These are phyloP conservation scores for Meloidogyne exigua DNA, from an alignment of 1,140 invertebrate species.

Conservation along the genomic window DNA sequence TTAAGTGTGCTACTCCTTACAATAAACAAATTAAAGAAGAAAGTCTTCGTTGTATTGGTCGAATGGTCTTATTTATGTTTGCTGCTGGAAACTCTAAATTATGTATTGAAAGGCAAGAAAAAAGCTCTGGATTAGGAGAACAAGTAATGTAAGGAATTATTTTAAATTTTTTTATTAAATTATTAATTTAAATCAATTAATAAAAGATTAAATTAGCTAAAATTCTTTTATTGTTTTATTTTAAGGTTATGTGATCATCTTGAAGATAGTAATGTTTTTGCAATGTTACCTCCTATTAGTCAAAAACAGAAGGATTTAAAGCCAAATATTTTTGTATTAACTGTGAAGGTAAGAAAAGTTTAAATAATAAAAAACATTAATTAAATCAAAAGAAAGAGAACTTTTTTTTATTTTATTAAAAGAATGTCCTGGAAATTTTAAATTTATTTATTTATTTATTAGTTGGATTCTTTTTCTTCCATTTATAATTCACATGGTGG, in stretches of 20 bases:
- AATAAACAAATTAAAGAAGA: slow-evolving; percentile 26
- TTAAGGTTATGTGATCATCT: slow-evolving; percentile 44
- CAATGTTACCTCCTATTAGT: slow-evolving; percentile 42
- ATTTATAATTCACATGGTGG: slow-evolving; percentile 41
- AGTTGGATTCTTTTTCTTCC: slow-evolving; percentile 53
- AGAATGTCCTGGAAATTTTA: not conserved
- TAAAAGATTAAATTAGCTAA: not conserved
- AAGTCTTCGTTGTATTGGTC: slow-evolving; percentile 33
- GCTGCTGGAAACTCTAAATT: slow-evolving; percentile 49
- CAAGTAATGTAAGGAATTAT: not conserved
- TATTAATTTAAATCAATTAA: not conserved
- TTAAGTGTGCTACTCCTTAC: slow-evolving; percentile 33
- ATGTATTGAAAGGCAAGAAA: slow-evolving; percentile 31
- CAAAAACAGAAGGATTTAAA: slow-evolving; percentile 14
- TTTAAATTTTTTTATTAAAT: not conserved
- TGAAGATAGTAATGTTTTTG: slow-evolving; percentile 42
- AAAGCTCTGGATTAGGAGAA: slow-evolving; percentile 24
- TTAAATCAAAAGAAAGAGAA: no score
- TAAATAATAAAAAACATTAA: no score
- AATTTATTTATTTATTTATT: slow-evolving; percentile 27
- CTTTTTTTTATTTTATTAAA: slow-evolving; percentile 12
- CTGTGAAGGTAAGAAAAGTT: slow-evolving; percentile 15
- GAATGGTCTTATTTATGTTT: slow-evolving; percentile 44
- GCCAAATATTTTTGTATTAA: slow-evolving; percentile 37
- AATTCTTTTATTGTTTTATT: no score